These are phyloP conservation scores for Petrophora chlorosata DNA, from an alignment of 2,888 invertebrate genomes.

Conservation along the genomic window DNA sequence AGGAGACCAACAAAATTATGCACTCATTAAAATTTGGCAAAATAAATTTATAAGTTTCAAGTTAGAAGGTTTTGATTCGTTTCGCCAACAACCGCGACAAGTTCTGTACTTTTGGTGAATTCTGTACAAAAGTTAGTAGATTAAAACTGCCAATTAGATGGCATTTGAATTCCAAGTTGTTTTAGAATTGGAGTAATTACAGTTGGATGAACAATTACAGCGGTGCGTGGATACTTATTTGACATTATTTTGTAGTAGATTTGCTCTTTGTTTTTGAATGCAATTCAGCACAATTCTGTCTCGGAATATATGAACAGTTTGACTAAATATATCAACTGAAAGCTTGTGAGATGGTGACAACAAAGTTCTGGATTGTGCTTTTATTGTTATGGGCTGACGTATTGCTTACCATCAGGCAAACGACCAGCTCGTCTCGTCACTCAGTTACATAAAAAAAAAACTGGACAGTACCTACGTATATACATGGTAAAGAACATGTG, in stretches of 20 bases:
- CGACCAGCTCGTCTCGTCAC: too few relatives aligned
- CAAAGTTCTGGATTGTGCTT: neutral
- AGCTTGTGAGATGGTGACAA: neutral
- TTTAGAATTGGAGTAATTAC: slow-evolving; percentile 80
- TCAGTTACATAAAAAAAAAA: too few relatives aligned
- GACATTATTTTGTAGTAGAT: slow-evolving; percentile 51
- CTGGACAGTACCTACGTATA: too few relatives aligned
- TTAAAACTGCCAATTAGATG: slow-evolving; percentile 82
- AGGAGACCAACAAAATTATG: slow-evolving; percentile 65
- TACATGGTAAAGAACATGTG: too few relatives aligned
- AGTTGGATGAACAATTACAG: slow-evolving; percentile 76
- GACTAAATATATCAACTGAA: neutral
- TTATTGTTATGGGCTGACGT: neutral
- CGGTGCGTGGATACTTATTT: slow-evolving; percentile 60
- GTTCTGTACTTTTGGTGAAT: slow-evolving; percentile 76
- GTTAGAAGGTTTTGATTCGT: slow-evolving; percentile 75
- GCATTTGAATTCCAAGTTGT: slow-evolving; percentile 81
- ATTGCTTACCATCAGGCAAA: too few relatives aligned
- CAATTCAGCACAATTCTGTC: neutral
- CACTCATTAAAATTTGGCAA: slow-evolving; percentile 65
- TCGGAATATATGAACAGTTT: neutral
- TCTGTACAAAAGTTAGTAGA: slow-evolving; percentile 81
- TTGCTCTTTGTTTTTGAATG: slow-evolving; percentile 29
- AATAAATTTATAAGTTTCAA: slow-evolving; percentile 75
- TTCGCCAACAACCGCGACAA: slow-evolving; percentile 76